These are phyloP conservation scores for Kuschelorhynchus macadamiae DNA, from an alignment of 2,888 invertebrate species.

Conservation along the genomic window DNA sequence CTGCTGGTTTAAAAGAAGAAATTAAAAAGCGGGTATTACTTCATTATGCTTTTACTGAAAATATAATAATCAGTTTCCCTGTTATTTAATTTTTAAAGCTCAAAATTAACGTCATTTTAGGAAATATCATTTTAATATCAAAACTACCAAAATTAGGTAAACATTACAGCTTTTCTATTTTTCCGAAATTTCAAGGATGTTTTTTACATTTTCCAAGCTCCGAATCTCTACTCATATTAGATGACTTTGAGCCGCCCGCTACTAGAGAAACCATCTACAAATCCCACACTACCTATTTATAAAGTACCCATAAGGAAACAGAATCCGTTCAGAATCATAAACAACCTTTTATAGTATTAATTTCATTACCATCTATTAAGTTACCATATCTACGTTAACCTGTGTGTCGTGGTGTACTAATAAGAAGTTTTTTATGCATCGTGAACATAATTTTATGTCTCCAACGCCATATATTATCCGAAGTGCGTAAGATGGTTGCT, in stretches of 20 bases:
- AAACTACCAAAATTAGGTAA: too few species aligned
- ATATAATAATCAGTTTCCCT: too few species aligned
- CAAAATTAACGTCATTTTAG: too few species aligned
- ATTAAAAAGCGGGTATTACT: too few species aligned
- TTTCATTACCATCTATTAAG: conserved; percentile 11
- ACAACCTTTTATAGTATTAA: conserved; percentile 14
- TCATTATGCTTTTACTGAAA: too few species aligned
- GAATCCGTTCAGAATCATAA: neutral
- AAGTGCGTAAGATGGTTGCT: conserved; percentile 21
- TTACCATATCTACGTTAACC: conserved; percentile 10
- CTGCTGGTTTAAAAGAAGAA: too few species aligned
- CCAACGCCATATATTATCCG: conserved; percentile 2
- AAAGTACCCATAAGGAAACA: conserved; percentile 12
- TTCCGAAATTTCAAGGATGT: too few species aligned
- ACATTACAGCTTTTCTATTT: too few species aligned
- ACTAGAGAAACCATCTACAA: too few species aligned
- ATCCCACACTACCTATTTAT: conserved; percentile 7
- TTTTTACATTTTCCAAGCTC: neutral
- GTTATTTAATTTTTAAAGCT: too few species aligned
- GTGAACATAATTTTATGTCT: conserved; percentile 5
- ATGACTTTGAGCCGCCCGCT: too few species aligned
- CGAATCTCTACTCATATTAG: neutral
- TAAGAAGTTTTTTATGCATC: neutral
- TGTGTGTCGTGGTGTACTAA: neutral
- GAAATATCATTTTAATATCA: too few species aligned